These are phyloP conservation scores for Steatornis caripensis DNA, from an alignment of 2,113 vertebrate species.

Conservation along the genomic window DNA sequence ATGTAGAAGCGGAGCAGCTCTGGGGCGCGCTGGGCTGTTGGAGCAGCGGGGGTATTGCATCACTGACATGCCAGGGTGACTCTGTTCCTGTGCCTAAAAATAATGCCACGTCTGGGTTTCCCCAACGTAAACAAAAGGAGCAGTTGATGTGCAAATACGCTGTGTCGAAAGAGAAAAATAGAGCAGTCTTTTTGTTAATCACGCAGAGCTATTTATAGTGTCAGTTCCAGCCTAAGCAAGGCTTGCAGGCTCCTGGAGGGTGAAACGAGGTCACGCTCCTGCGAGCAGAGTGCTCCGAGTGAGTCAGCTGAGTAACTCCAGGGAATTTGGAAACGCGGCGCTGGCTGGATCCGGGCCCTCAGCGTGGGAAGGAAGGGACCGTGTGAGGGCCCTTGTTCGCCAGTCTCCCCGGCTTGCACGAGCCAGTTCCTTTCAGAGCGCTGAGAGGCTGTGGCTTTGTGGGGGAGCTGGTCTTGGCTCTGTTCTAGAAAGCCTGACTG, in stretches of 20 bases:
- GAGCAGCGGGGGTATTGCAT: not conserved
- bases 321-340: not conserved
- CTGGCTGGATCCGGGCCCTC: not conserved
- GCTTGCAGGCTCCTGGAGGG: slow-evolving; percentile 38
- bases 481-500: not conserved
- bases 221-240: not conserved
- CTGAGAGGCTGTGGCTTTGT: not conserved
- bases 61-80: not conserved
- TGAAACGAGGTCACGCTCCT: slow-evolving; percentile 43
- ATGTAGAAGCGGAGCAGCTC: accelerated
- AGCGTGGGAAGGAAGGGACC: not conserved
- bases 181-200: slow-evolving; percentile 50
- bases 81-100: slow-evolving; percentile 51
- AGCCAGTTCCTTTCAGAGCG: not conserved
- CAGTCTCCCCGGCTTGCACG: not conserved
- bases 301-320: slow-evolving; percentile 36
- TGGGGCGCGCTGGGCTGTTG: not conserved
- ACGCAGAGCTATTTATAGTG: slow-evolving; percentile 56
- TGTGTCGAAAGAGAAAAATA: slow-evolving; percentile 22
- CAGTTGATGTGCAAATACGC: slow-evolving; percentile 20
- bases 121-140: slow-evolving; percentile 37
- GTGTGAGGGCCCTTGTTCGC: not conserved
- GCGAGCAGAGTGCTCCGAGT: not conserved
- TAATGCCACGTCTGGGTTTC: slow-evolving; percentile 40
- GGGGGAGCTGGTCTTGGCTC: not conserved